These are phyloP conservation scores for Triplophysa tibetana DNA, from an alignment of 2,113 vertebrate species.

Conservation along the genomic window DNA sequence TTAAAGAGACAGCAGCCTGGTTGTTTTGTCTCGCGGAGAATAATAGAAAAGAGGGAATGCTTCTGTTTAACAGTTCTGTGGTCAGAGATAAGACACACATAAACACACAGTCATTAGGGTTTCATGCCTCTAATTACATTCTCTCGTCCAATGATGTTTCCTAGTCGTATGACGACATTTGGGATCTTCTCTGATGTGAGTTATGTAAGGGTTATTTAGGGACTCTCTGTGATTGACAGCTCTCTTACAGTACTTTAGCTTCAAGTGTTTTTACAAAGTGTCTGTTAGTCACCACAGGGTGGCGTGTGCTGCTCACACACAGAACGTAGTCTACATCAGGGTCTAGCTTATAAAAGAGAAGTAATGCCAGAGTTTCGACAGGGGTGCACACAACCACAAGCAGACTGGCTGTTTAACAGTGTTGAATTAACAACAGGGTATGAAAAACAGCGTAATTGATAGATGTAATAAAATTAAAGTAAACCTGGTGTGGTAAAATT, in stretches of 20 bases:
- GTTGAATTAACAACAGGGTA: too few species aligned
- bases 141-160: not conserved
- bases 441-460: too few species aligned
- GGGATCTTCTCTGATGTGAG: not conserved
- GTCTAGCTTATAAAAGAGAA: not conserved
- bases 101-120: constrained; percentile 14
- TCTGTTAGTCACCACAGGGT: not conserved
- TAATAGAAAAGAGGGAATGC: constrained; percentile 41
- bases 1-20: constrained; percentile 52
- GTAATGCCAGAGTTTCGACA: too few species aligned
- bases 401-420: too few species aligned
- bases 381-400: too few species aligned
- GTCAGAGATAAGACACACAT: constrained; percentile 44
- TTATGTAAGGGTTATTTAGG: constrained; percentile 15
- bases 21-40: constrained; percentile 48
- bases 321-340: not conserved
- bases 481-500: too few species aligned
- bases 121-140: constrained; percentile 19
- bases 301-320: constrained; percentile 26
- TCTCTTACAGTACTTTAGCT: not conserved
- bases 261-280: not conserved
- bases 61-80: constrained; percentile 48
- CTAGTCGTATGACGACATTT: not conserved
- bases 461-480: too few species aligned
- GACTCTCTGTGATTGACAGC: constrained; percentile 8